Conservation (phyloP, 2,888 invertebrate genomes). For the Rhagonycha lutea region DNA sequence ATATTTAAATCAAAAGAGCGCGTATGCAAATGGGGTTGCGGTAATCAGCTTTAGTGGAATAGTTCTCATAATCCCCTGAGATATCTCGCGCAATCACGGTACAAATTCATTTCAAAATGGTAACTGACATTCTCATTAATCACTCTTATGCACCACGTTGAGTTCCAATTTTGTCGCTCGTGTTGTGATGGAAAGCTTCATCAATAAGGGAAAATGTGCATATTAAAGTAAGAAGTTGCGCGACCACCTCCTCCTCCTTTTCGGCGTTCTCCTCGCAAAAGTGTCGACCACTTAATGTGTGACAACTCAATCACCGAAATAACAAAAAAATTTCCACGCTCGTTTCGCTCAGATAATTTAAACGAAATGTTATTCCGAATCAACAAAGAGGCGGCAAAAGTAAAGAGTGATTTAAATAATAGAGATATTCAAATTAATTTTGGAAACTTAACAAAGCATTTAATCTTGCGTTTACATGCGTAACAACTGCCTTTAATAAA, state of each 20-base stretch:
- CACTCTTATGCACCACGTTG: slow-evolving; percentile 26
- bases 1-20: not conserved
- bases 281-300: not conserved
- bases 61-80: slow-evolving; percentile 31
- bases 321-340: not conserved
- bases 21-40: slow-evolving; percentile 33
- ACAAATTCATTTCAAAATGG: slow-evolving; percentile 48
- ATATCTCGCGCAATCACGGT: slow-evolving; percentile 41
- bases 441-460: slow-evolving; percentile 7
- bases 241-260: not conserved
- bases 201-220: slow-evolving; percentile 12
- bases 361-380: not conserved
- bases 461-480: slow-evolving; percentile 13
- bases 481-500: slow-evolving; percentile 7
- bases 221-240: not conserved
- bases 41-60: slow-evolving; percentile 26
- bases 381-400: not conserved
- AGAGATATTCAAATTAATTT: slow-evolving; percentile 11
- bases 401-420: not conserved
- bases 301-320: not conserved
- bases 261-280: not conserved
- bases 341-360: not conserved
- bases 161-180: slow-evolving; percentile 23
- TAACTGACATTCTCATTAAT: slow-evolving; percentile 34
- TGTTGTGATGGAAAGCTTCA: slow-evolving; percentile 17